A percentile compares a stretch with the other conserved stretches of the same genome.
These are phyloP conservation scores for Lepidonotus clava DNA, from an alignment of 2,888 invertebrate genomes.

Conservation along the genomic window DNA sequence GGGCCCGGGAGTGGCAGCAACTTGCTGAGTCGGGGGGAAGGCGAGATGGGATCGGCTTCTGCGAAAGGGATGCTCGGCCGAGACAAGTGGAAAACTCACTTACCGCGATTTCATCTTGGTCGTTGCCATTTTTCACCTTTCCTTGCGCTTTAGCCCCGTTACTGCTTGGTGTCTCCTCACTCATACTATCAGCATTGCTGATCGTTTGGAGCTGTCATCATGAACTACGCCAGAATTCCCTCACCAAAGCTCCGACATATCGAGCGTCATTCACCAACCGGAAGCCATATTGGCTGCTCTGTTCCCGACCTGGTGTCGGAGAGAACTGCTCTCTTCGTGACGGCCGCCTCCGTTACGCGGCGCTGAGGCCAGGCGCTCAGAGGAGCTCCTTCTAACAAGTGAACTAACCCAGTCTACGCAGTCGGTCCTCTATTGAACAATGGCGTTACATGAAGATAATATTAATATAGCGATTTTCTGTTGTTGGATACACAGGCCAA, in stretches of 20 bases:
- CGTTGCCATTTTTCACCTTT: slow-evolving; percentile 50
- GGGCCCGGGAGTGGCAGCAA: neutral
- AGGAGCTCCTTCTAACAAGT: too few species aligned
- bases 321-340: slow-evolving; percentile 17
- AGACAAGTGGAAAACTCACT: slow-evolving; percentile 18
- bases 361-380: too few species aligned
- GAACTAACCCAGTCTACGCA: too few species aligned
- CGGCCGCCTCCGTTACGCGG: neutral
- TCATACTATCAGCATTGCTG: slow-evolving; percentile 42
- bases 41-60: neutral
- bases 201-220: slow-evolving; percentile 41
- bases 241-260: slow-evolving; percentile 41
- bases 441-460: too few species aligned
- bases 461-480: too few species aligned
- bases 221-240: slow-evolving; percentile 21
- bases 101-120: slow-evolving; percentile 55
- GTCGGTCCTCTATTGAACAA: too few species aligned
- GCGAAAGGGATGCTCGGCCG: neutral
- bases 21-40: neutral
- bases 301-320: neutral
- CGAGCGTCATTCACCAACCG: slow-evolving; percentile 29
- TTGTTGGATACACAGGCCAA: too few species aligned
- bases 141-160: slow-evolving; percentile 40
- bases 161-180: slow-evolving; percentile 41
- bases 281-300: slow-evolving; percentile 46